Base-by-base conservation (phyloP, 2,888 invertebrate genomes). In the Litoditis marina region DNA sequence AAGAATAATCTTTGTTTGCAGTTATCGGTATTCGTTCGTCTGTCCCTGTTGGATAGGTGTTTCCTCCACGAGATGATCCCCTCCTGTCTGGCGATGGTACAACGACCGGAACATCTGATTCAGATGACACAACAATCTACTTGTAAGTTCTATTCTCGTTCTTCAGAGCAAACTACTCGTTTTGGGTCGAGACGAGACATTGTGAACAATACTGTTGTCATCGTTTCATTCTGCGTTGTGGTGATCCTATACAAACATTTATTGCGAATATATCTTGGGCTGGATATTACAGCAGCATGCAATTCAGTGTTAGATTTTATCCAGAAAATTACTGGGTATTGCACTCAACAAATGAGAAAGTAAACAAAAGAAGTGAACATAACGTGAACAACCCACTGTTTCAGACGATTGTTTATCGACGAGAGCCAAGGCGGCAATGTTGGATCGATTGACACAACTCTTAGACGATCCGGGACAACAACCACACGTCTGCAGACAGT, bases 41-140 rank as follows among this genome's bases (percentile, higher is more conserved):
- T 83, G 0, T 79, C 80, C 1, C 73, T 83, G 8, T 65, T 83
- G 32, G 83, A 83, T 64, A 71, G 83, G 19, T 83, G 83, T 65
- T 80, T 79, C 59, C 70, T 83, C n/a, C 80, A 82, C 58, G 83
- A 83, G 28, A 73, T 83, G 74, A 67, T 83, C 7, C 79, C 78
- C 6, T 66, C 79, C 22, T 83, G 83, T 63, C 69, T 83, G n/a
- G 67, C 63, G 36, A 81, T 79, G 77, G 74, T 81, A 8, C 67
- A 73, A 30, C 56, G 71, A 49, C 80, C 82, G 16, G 81, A 83
- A 49, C 76, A 83, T 52, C 63, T 81, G n/a, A 73, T 81, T 36
- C 81, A 81, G 54, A 81, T 81, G 81, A 77, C 79, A 19, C 81
- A 82, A 62, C 81, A 81, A 65, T 72, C 74, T 28, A 81, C 81